Conservation (phyloP, 1,140 invertebrate species). For the Drosophila eugracilis region DNA sequence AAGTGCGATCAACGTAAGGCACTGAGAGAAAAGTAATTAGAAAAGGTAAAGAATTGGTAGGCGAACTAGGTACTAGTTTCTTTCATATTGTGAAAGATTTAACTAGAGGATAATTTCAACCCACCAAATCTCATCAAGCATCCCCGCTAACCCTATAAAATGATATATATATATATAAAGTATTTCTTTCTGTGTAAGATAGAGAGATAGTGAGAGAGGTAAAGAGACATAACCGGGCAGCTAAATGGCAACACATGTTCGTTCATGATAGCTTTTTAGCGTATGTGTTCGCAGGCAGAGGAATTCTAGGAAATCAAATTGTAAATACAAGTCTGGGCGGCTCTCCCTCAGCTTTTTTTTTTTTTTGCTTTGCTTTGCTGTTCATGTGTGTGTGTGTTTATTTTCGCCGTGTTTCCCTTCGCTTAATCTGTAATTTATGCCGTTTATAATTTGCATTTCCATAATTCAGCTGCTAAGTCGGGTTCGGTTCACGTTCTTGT, state of each 20-base stretch:
- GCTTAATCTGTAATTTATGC: conserved; percentile 72
- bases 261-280: conserved; percentile 32
- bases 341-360: conserved; percentile 34
- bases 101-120: too few species aligned
- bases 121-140: too few species aligned
- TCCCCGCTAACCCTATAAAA: too few species aligned
- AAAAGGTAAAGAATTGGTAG: neutral
- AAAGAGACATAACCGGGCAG: conserved; percentile 21
- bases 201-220: conserved; percentile 19
- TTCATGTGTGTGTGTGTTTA: conserved; percentile 25
- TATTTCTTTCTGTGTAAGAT: neutral
- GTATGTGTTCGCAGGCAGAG: conserved; percentile 23
- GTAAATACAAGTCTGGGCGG: conserved; percentile 53
- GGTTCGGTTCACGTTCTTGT: conserved; percentile 43
- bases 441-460: conserved; percentile 47
- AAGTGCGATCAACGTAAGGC: conserved; percentile 51
- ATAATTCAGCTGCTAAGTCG: conserved; percentile 39
- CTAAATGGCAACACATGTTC: conserved; percentile 30
- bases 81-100: too few species aligned
- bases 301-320: conserved; percentile 73
- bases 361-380: too few species aligned
- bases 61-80: too few species aligned
- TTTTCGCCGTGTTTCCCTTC: conserved; percentile 43
- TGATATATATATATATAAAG: too few species aligned
- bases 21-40: conserved; percentile 20